Evolutionary conservation across 2,797 vertebrate species (phyloP), one percentile per base, ranked within the genome.

Genomic region (Myotis pilosus): DNA sequence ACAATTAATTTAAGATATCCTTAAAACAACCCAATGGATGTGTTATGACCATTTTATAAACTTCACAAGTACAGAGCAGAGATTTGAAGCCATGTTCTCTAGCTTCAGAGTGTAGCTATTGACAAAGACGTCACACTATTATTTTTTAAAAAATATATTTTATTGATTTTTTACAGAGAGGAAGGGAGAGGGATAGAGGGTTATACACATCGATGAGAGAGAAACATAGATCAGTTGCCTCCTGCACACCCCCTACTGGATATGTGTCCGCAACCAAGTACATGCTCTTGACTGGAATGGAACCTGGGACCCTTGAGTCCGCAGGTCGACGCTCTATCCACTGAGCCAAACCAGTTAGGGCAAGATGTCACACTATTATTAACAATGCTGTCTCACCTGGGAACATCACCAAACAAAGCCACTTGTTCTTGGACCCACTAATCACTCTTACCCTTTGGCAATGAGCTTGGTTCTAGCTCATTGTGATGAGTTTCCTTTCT

Each of bases 401-500:
- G 11, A 55, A 57, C 9, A 47, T 74, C 55, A 78, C 25, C 47
- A 92, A 41, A 44, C 7, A 88, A 80, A 82, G 30, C 15, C 64
- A 23, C 53, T 41, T 91, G n/a, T 86, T 94, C 69, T 88, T 28
- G 15, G 83, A 69, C 9, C 7, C 36, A 71, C 7, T 80, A 60
- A n/a, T 80, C 38, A 44, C 4, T 49, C 33, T 94, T 94, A 47
- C 20, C 22, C 23, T 89, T 22, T 5, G 49, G 12, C 41, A 72
- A 12, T 28, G 33, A 75, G 11, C 36, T 89, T 33, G 1, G 19
- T 78, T 86, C 71, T 92, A 88, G 41, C 13, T 30, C 41, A 10
- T 44, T 57, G 38, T 76, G 79, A 71, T 82, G 10, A 64, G 38
- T 88, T 96, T 94, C 22, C 12, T 72, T 92, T 91, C 51, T 55